Conservation (phyloP, 2,888 invertebrate species). For the Sclerodermus sp. region DNA sequence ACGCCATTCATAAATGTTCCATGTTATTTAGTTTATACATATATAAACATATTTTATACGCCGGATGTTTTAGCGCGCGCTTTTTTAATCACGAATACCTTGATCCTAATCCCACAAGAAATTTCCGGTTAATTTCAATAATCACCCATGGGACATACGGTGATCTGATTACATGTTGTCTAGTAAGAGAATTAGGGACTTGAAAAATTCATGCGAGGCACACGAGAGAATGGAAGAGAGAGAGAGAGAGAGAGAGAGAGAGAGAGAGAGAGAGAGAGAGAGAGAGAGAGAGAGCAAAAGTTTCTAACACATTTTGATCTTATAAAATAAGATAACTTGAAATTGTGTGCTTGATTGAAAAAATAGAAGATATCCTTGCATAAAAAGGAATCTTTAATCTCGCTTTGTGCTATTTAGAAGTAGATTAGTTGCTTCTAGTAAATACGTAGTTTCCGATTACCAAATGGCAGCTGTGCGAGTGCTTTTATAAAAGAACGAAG, state of each 20-base stretch:
- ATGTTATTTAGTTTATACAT: constrained; percentile 48
- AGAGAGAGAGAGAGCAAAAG: too few relatives aligned
- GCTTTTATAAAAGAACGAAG: neutral
- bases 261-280: too few relatives aligned
- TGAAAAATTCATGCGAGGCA: too few relatives aligned
- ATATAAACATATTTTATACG: constrained; percentile 45
- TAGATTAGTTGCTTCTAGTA: neutral
- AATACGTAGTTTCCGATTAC: neutral
- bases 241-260: too few relatives aligned
- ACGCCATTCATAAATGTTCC: constrained; percentile 55
- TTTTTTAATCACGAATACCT: constrained; percentile 29
- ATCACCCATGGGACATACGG: constrained; percentile 45
- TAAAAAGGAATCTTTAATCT: neutral
- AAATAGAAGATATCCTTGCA: too few relatives aligned
- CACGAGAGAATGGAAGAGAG: too few relatives aligned
- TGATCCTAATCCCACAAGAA: constrained; percentile 18
- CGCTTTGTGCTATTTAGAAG: constrained; percentile 4
- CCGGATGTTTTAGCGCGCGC: constrained; percentile 42
- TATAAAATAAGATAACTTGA: too few relatives aligned
- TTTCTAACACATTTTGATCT: too few relatives aligned
- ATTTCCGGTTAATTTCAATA: constrained; percentile 18
- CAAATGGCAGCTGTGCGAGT: neutral
- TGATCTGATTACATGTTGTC: neutral
- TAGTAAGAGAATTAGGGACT: too few relatives aligned
- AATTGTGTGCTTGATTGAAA: too few relatives aligned